These are phyloP conservation scores for Amphiprion percula DNA, from an alignment of 2,113 vertebrate genomes.

Conservation along the genomic window DNA sequence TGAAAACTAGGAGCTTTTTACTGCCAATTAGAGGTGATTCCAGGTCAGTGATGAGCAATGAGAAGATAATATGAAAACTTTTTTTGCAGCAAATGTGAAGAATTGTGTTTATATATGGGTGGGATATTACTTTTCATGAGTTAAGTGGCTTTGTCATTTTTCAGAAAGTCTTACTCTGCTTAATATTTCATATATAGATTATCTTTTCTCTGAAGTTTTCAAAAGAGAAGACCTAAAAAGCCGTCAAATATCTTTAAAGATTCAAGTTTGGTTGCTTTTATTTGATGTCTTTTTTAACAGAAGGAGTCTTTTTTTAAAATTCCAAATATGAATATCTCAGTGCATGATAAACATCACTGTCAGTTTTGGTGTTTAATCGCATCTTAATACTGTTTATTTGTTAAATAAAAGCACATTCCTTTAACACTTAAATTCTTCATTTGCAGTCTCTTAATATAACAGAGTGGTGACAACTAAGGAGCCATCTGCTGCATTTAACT, in stretches of 20 bases:
- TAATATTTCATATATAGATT: not conserved
- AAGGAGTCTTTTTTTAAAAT: not conserved
- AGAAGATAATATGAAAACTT: constrained; percentile 1
- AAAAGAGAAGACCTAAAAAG: too few relatives aligned
- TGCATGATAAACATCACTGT: not conserved
- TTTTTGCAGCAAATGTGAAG: not conserved
- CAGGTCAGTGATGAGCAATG: constrained; percentile 4
- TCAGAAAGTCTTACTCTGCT: not conserved
- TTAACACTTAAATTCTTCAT: not conserved
- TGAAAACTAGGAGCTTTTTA: not conserved
- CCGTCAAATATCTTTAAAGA: not conserved
- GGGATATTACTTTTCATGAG: too few relatives aligned
- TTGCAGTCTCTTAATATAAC: not conserved
- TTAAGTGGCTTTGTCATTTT: not conserved
- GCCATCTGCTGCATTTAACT: not conserved
- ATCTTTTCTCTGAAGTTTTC: too few relatives aligned
- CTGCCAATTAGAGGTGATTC: constrained; percentile 38
- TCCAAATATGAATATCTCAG: not conserved
- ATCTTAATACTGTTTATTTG: not conserved
- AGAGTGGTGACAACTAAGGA: not conserved
- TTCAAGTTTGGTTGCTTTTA: not conserved
- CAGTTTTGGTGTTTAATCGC: constrained; percentile 2
- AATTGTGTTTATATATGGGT: not conserved
- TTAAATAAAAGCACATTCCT: not conserved
- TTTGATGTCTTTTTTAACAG: not conserved